A percentile compares a stretch with the other conserved stretches of the same genome.
Evolutionary conservation across 1,140 invertebrate species (phyloP).

Genomic region (Gerris buenoi): DNA sequence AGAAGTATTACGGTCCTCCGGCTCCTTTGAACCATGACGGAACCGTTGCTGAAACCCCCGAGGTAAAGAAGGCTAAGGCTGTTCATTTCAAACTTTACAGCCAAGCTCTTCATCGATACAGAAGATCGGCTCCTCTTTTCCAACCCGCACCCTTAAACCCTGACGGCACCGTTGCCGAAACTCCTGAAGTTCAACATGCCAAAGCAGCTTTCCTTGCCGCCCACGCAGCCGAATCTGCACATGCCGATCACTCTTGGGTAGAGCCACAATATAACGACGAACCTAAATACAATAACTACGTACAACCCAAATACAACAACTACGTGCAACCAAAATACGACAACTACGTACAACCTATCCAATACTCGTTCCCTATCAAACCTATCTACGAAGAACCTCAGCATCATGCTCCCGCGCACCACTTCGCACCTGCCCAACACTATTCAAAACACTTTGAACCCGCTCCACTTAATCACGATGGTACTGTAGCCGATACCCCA

Average conservation of each 20-base stretch:
- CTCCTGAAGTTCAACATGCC: constrained; percentile 28
- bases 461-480: constrained; percentile 9
- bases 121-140: not conserved
- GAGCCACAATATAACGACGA: not conserved
- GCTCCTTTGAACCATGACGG: constrained; percentile 15
- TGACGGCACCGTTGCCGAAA: constrained; percentile 34
- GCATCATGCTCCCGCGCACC: not conserved
- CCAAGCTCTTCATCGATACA: constrained; percentile 25
- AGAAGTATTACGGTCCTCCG: not conserved
- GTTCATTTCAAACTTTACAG: constrained; percentile 39
- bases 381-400: not conserved
- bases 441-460: not conserved
- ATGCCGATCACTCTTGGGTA: not conserved
- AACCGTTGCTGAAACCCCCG: constrained; percentile 25
- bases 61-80: constrained; percentile 39
- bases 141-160: constrained; percentile 22
- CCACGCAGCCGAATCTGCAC: constrained; percentile 15
- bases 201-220: constrained; percentile 23
- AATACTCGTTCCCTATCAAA: not conserved
- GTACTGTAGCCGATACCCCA: constrained; percentile 33
- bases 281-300: not conserved
- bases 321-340: not conserved
- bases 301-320: not conserved
- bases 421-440: not conserved
- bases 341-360: not conserved